Base-by-base conservation (phyloP, 2,797 vertebrate species). In the Cossypha caffra region DNA sequence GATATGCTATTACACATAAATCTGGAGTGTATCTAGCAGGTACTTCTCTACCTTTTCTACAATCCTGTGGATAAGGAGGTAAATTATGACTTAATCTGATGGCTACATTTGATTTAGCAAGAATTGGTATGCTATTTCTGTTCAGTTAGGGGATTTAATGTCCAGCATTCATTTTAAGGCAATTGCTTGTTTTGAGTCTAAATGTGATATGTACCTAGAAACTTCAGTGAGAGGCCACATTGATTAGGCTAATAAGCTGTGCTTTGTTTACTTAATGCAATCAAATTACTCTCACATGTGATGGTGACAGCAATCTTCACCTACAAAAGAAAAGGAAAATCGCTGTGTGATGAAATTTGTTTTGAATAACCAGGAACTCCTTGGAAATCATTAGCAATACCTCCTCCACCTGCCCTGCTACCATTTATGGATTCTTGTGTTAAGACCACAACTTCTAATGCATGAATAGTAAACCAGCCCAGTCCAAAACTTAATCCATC, bases 401-500 rank as follows among this genome's bases (percentile, higher is more conserved):
- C 13, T 75, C 10, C 33, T 89, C 8, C n/a, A 45, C 5, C 2
- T 7, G 26, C 2, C 7, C 45, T 35, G 14, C 19, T 67, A 29
- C 28, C 2, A 10, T 28, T 68, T 57, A 21, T n/a, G 21, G 7
- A 10, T 48, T 10, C 0, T 0, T 50, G 2, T 31, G 18, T 40
- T 75, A 57, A 79, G 11, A 64, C 1, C n/a, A 50, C n/a, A 61
- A 11, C 6, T 73, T 14, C 38, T 50, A 50, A 45, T 61, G 13
- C 16, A 12, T 9, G 6, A 61, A 29, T 13, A 64, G 10, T n/a
- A 79, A 90, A 76, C 18, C 33, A 51, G 12, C 4, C 6, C 17
- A 76, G 29, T 3, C 9, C 26, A 43, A 89, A 74, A 40, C 11
- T 67, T 75, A 57, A 19, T 71, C 10, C 16, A 61, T 15, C n/a